A percentile compares a stretch with the other conserved stretches of the same genome.
These are phyloP conservation scores for Epizoanthus stellaris DNA, from an alignment of 92 coral and sea anemone genomes.

Conservation along the genomic window DNA sequence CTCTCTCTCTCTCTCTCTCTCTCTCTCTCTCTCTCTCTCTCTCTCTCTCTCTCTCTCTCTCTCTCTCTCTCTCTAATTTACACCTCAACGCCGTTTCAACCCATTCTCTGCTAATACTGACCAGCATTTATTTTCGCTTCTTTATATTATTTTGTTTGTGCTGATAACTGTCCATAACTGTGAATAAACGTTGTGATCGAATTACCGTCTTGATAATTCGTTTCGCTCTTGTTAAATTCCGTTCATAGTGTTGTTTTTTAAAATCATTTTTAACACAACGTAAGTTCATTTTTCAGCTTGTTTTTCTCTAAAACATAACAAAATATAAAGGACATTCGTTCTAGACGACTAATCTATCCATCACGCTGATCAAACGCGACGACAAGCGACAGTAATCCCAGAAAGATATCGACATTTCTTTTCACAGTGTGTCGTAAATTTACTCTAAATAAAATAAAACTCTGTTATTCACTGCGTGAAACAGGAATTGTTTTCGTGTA, in stretches of 20 bases:
- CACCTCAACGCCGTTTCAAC: neutral
- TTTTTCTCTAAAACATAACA: neutral
- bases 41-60: neutral
- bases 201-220: too few species aligned
- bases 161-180: too few species aligned
- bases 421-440: neutral
- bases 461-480: slow-evolving; percentile 1
- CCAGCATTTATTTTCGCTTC: neutral
- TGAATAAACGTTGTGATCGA: too few species aligned
- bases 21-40: slow-evolving; percentile 18
- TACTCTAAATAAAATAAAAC: slow-evolving; percentile 4
- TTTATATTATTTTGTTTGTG: too few species aligned
- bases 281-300: neutral
- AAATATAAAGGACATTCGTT: too few species aligned
- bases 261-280: neutral
- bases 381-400: too few species aligned
- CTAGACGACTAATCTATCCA: too few species aligned
- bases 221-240: neutral
- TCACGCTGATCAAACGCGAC: too few species aligned
- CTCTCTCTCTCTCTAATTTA: neutral
- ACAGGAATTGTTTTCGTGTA: neutral
- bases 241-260: neutral
- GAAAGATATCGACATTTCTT: too few species aligned
- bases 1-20: slow-evolving; percentile 17
- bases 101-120: neutral